These are phyloP conservation scores for Conomelus anceps DNA, from an alignment of 2,888 invertebrate genomes.

Conservation along the genomic window DNA sequence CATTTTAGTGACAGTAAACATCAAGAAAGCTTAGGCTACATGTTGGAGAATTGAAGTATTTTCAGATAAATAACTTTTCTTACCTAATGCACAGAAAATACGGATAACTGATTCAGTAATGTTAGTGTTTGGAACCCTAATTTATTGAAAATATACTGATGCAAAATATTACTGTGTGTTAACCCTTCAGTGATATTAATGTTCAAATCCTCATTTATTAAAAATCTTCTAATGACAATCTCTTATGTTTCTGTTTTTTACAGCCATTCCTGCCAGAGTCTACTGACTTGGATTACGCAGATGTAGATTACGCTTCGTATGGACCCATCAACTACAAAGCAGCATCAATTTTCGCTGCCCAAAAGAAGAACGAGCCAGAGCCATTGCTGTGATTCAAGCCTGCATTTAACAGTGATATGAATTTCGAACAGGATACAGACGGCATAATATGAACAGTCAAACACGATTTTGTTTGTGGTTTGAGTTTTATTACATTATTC, in stretches of 20 bases:
- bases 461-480: background rate
- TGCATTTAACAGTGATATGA: slow-evolving; percentile 21
- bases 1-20: no score
- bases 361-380: slow-evolving; percentile 51
- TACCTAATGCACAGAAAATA: no score
- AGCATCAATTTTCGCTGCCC: slow-evolving; percentile 73
- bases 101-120: no score
- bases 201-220: background rate
- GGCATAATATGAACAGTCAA: background rate
- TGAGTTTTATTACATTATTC: no score
- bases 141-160: no score
- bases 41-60: no score
- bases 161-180: no score
- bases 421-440: background rate
- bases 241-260: slow-evolving; percentile 35
- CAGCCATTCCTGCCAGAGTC: slow-evolving; percentile 75
- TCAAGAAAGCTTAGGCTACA: no score
- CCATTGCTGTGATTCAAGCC: slow-evolving; percentile 33
- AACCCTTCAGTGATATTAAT: background rate
- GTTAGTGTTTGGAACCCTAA: no score
- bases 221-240: background rate
- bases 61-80: no score
- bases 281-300: slow-evolving; percentile 80
- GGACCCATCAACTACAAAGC: slow-evolving; percentile 89
- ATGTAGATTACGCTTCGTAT: slow-evolving; percentile 81